Conservation (phyloP, 2,888 invertebrate species). For the Orthonychiurus folsomi region DNA sequence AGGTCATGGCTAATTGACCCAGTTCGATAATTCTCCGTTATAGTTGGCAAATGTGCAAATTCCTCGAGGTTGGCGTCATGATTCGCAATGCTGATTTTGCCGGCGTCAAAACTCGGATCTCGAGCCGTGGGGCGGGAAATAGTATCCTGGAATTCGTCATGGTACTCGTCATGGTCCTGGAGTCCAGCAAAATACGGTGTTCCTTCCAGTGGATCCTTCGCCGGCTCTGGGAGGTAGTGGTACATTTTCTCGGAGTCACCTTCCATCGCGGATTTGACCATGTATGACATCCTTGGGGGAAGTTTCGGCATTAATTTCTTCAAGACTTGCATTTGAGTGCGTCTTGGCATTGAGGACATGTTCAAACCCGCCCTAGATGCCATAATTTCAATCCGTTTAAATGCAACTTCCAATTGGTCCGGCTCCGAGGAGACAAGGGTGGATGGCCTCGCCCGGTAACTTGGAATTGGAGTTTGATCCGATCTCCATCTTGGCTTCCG, state of each 20-base stretch:
- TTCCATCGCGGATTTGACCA: conserved; percentile 29
- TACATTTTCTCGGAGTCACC: conserved; percentile 28
- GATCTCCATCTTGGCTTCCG: conserved; percentile 9
- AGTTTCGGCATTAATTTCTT: conserved; percentile 29
- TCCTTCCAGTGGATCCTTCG: conserved; percentile 34
- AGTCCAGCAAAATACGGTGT: conserved; percentile 21
- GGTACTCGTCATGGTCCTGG: background rate
- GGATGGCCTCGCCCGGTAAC: conserved; percentile 23
- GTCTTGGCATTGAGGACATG: conserved; percentile 35
- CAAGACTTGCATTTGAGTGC: conserved; percentile 36
- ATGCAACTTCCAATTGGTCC: conserved; percentile 34
- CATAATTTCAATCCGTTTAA: conserved; percentile 38
- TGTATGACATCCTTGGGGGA: conserved; percentile 25
- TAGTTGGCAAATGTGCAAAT: conserved; percentile 6
- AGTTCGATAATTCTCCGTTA: conserved; percentile 3
- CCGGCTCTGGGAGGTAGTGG: conserved; percentile 34
- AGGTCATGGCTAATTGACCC: conserved; percentile 1
- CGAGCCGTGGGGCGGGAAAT: background rate
- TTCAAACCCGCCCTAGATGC: conserved; percentile 36
- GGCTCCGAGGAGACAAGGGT: conserved; percentile 27
- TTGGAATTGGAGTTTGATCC: conserved; percentile 8
- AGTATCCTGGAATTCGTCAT: conserved; percentile 7
- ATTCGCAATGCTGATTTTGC: conserved; percentile 12
- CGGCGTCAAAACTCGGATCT: conserved; percentile 8
- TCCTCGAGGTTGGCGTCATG: background rate